Conservation (phyloP, 2,797 vertebrate genomes). For the Podarcis lilfordi region DNA sequence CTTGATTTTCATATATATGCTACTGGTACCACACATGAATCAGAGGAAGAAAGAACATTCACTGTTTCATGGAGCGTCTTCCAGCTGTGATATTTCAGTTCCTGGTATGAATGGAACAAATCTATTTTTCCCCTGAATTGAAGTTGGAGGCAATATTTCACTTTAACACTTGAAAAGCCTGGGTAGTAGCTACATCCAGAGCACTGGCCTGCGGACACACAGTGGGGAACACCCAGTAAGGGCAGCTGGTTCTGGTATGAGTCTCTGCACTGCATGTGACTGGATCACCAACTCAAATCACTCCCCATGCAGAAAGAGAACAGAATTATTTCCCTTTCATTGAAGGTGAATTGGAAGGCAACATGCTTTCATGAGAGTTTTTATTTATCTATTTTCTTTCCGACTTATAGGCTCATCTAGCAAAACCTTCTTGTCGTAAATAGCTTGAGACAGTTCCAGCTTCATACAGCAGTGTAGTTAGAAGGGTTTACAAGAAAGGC, state of each 20-base stretch:
- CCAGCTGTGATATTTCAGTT: not conserved
- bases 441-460: not conserved
- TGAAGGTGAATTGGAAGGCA: not conserved
- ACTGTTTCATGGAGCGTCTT: not conserved
- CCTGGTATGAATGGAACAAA: slow-evolving; percentile 8
- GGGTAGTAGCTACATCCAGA: too few species aligned
- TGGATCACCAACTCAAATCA: not conserved
- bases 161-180: not conserved
- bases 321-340: not conserved
- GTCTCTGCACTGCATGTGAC: not conserved
- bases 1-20: not conserved
- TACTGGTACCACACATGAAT: slow-evolving; percentile 2
- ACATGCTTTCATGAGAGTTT: not conserved
- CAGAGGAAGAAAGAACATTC: not conserved
- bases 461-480: not conserved
- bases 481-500: not conserved
- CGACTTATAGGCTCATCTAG: not conserved
- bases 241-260: not conserved
- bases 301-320: not conserved
- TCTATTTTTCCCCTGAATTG: not conserved
- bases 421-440: not conserved
- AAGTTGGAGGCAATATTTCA: not conserved
- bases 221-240: not conserved
- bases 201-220: not conserved
- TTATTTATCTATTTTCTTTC: not conserved